Evolutionary conservation across 2,113 vertebrate genomes (phyloP).

Genomic region (Gobius niger): DNA sequence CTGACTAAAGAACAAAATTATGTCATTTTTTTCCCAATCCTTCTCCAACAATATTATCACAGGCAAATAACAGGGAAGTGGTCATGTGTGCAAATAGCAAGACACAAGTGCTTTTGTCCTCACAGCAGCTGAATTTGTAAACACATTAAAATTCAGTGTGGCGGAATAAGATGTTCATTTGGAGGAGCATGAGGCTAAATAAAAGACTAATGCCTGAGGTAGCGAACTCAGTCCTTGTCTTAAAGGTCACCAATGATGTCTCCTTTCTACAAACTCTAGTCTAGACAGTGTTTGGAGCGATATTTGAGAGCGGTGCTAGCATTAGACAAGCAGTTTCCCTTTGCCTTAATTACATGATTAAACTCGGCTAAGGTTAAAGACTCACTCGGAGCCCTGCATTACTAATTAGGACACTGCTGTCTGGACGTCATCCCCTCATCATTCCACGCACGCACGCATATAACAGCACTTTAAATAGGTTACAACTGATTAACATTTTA

Average conservation of each 20-base stretch:
- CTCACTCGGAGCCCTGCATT: constrained; percentile 48
- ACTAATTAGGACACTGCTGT: constrained; percentile 59
- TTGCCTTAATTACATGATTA: constrained; percentile 67
- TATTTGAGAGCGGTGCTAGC: constrained; percentile 19
- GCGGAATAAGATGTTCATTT: constrained; percentile 47
- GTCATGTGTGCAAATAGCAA: background rate
- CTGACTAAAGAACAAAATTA: too few species aligned
- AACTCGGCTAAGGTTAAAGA: constrained; percentile 64
- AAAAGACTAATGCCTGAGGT: constrained; percentile 44
- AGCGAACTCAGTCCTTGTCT: constrained; percentile 43
- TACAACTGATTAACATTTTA: constrained; percentile 42
- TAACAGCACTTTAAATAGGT: constrained; percentile 39
- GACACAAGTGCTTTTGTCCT: background rate
- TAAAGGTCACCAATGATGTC: constrained; percentile 63
- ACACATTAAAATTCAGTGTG: background rate
- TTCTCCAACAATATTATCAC: too few species aligned
- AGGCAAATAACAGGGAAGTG: too few species aligned
- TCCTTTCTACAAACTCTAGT: constrained; percentile 46
- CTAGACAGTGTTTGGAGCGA: constrained; percentile 38
- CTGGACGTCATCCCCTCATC: constrained; percentile 28
- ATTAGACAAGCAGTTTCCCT: constrained; percentile 28
- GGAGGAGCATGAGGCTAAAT: constrained; percentile 32
- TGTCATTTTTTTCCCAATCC: too few species aligned
- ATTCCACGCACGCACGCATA: constrained; percentile 24
- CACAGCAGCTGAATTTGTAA: background rate